Base-by-base conservation (phyloP, 2,797 vertebrate genomes). In the Ctenosaura bakeri region DNA sequence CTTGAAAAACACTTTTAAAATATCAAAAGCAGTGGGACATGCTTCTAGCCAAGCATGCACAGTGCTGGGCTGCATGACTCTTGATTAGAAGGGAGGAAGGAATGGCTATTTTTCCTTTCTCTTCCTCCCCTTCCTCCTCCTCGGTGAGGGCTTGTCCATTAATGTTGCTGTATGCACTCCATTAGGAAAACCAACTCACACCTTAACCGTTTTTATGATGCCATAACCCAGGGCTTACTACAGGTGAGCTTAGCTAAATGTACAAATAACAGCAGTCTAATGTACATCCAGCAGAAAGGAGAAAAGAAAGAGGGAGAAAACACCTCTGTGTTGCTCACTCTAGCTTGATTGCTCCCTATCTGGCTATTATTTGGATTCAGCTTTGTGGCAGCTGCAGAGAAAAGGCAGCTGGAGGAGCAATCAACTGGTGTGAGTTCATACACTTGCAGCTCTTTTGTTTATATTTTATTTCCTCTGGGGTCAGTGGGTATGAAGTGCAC, bases 301-400 rank as follows among this genome's bases (percentile, higher is more conserved):
- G 73, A 83, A 42, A 24, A 42, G 56, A 66, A 76, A 66, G 42
- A 32, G 66, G 66, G 29, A 18, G 24, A 20, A n/a, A 64, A 50
- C 24, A 18, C 6, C 5, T 20, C n/a, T 26, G 24, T 35, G 9
- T 62, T 59, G 32, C 80, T 88, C 69, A 9, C 52, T 89, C 35
- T 52, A 62, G 18, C 42, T 50, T 83, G 73, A 50, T 87, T 83
- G 29, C 69, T 83, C 46, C 64, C 78, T 54, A 16, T 22, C 38
- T 89, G 88, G 38, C 71, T 77, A 29, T 50, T 83, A 50, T 59
- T 77, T 64, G 38, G 64, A 56, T 22, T 84, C 56, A 76, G 81
- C 29, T 64, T 77, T 52, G 20, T 22, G 29, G 38, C 54, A 64
- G 88, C 71, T 83, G 73, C 50, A 69, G 69, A 88, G 46, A 82